These are phyloP conservation scores for Cydia fagiglandana DNA, from an alignment of 1,140 invertebrate species.

Conservation along the genomic window DNA sequence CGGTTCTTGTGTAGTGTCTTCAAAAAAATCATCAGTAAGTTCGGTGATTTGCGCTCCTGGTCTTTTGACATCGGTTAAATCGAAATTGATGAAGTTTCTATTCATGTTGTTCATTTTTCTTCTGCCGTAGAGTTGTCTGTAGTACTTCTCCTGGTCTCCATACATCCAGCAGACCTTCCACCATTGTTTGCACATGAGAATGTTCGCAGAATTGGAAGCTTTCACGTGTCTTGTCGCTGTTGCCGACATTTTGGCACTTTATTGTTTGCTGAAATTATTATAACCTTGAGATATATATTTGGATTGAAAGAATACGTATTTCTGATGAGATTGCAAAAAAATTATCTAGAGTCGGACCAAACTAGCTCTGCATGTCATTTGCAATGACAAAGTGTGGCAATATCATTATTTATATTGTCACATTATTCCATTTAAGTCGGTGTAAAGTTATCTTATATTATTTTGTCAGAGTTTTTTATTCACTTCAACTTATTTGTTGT, in stretches of 20 bases:
- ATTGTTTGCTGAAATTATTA: slow-evolving; percentile 24
- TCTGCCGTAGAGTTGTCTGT: slow-evolving; percentile 87
- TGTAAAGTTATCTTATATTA: neutral
- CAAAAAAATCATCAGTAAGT: slow-evolving; percentile 76
- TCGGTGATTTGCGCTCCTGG: slow-evolving; percentile 75
- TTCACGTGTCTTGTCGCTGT: slow-evolving; percentile 77
- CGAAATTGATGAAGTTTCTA: slow-evolving; percentile 58
- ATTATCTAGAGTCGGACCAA: neutral
- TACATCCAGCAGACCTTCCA: slow-evolving; percentile 93
- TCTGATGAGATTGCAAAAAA: slow-evolving; percentile 33
- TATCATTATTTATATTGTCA: too few relatives aligned
- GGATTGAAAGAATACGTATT: neutral
- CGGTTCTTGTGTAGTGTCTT: slow-evolving; percentile 59
- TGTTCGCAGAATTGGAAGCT: slow-evolving; percentile 81
- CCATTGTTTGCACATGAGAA: slow-evolving; percentile 91
- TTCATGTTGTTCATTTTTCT: slow-evolving; percentile 76
- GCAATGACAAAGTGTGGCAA: too few relatives aligned
- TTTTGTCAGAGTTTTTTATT: neutral
- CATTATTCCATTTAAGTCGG: too few relatives aligned
- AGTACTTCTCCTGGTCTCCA: slow-evolving; percentile 90
- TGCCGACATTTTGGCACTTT: slow-evolving; percentile 67
- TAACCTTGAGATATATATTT: slow-evolving; percentile 22
- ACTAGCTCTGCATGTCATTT: too few relatives aligned
- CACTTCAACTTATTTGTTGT: neutral
- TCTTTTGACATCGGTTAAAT: slow-evolving; percentile 57